These are phyloP conservation scores for Albula goreensis DNA, from an alignment of 2,113 vertebrate genomes.

Conservation along the genomic window DNA sequence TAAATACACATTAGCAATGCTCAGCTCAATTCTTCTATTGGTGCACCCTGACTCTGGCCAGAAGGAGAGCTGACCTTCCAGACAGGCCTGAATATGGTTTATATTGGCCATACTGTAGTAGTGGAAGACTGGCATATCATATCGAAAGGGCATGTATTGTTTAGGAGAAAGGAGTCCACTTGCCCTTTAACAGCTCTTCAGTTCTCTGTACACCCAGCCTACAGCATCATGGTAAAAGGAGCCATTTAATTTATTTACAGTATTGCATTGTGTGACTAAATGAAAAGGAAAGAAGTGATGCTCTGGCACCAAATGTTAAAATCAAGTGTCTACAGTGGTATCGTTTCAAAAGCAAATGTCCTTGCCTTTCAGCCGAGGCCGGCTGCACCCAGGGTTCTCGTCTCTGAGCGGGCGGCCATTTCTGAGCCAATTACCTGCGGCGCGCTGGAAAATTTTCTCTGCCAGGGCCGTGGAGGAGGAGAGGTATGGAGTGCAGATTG, in stretches of 20 bases:
- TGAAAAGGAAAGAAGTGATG: neutral
- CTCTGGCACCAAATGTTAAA: neutral
- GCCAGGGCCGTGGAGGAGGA: neutral
- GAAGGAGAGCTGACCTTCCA: too few species aligned
- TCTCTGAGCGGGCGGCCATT: conserved; percentile 22
- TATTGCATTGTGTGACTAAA: conserved; percentile 10
- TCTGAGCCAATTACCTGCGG: conserved; percentile 43
- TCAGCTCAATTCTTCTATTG: too few species aligned
- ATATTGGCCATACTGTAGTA: too few species aligned
- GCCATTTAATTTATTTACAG: neutral
- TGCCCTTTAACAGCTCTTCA: neutral
- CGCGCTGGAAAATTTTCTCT: conserved; percentile 9
- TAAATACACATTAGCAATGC: too few species aligned
- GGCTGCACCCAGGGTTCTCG: conserved; percentile 25
- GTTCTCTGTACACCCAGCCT: neutral
- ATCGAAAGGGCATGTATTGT: neutral
- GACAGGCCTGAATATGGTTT: too few species aligned
- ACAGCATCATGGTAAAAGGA: neutral
- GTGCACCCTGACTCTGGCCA: too few species aligned
- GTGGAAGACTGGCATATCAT: neutral
- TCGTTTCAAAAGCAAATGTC: conserved; percentile 34
- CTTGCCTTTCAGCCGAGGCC: conserved; percentile 27
- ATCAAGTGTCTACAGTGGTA: conserved; percentile 21
- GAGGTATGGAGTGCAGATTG: conserved; percentile 34
- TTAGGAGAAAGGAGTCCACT: neutral